Evolutionary conservation across 2,888 invertebrate genomes (phyloP), one percentile per base, ranked within the genome.

Genomic region (Drosophila demipolita): DNA sequence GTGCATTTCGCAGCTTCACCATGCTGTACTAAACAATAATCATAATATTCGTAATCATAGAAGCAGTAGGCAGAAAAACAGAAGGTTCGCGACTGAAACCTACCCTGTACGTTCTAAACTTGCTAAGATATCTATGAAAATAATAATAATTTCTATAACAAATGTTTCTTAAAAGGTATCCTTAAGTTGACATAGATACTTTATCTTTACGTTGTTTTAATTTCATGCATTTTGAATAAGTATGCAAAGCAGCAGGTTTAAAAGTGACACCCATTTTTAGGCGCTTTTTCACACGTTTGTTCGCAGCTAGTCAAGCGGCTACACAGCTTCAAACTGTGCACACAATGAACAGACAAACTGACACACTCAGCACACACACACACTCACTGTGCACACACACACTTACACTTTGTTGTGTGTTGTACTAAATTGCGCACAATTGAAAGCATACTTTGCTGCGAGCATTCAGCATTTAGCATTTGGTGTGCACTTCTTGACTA

Each of bases 391-490:
- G 8, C 45, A 48, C 50, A 42, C 50, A 42, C 52, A 49, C 33
- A 48, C 32, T 8, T 32, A 33, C 20, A 23, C 74, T 75, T 80
- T 71, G 87, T 81, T 72, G 78, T 58, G 71, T 76, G 72, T 73
- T 80, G 89, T 83, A 78, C 89, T 82, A 90, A 90, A 89, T 85
- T 89, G 85, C 78, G 78, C 77, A 90, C 91, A 89, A 91, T 83
- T 90, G 89, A 87, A 82, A 89, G 89, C 90, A 79, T 82, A 83
- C 87, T 83, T 89, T 80, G 75, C 81, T 48, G 69, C 82, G 69
- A 83, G 87, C 90, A 82, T 89, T 90, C 88, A 90, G 45, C 45
- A 45, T 45, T 45, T 20, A 83, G 84, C 90, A 82, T 89, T 87
- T 86, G 88, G 87, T 89, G 73, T 80, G 73, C 75, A 75, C 58